phyloP scores from a whole-genome alignment of 2,113 vertebrate genomes.

The Rana temporaria region DNA sequence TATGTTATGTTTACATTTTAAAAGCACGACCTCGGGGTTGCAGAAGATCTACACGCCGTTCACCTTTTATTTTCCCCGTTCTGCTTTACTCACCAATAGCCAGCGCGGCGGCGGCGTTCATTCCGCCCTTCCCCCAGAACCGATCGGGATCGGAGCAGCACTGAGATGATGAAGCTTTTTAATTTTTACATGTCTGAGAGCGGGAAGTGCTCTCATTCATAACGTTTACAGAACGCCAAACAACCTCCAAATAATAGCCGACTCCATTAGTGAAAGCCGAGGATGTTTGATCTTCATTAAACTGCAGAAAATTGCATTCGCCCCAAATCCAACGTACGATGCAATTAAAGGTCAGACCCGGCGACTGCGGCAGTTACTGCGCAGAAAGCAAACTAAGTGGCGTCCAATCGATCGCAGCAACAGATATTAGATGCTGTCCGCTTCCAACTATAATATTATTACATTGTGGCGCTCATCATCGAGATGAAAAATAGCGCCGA shows the following conservation, averaged over 20 bases:
- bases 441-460: neutral
- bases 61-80: too few species aligned
- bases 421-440: neutral
- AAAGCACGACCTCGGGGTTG: too few species aligned
- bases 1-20: too few species aligned
- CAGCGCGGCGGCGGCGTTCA: neutral
- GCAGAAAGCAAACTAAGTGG: neutral
- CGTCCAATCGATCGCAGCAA: neutral
- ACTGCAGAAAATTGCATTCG: neutral
- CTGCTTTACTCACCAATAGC: too few species aligned
- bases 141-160: neutral
- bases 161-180: conserved; percentile 14
- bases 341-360: neutral
- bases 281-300: conserved; percentile 1
- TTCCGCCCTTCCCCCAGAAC: neutral
- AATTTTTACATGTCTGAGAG: conserved; percentile 19
- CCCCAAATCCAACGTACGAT: neutral
- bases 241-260: neutral
- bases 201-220: conserved; percentile 9
- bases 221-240: neutral
- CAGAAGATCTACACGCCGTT: neutral
- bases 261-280: neutral
- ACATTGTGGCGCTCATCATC: too few species aligned
- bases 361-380: neutral
- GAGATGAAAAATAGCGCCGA: too few species aligned